Base-by-base conservation (phyloP, 2,888 invertebrate species). In the Oscheius sp. region DNA sequence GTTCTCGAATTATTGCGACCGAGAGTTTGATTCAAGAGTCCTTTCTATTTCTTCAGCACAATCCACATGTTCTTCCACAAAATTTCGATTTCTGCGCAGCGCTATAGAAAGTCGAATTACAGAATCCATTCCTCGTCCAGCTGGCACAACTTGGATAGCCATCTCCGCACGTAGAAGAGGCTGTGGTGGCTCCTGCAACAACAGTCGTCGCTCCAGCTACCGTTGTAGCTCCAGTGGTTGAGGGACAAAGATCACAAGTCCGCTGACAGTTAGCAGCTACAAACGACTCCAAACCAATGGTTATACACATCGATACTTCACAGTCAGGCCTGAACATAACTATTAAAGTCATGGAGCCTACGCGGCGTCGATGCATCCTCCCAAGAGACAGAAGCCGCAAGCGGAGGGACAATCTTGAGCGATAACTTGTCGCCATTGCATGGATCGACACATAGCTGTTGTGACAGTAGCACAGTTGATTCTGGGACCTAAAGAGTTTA, bases 381-480 rank as follows among this genome's bases (percentile, higher is more conserved):
- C 54, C 2, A 22, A 5, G 20, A 50, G 36, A 33, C 63, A 63
- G 51, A 63, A 63, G 14, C 63, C 63, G 20, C 63, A 63, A 17
- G 32, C 47, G 32, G 24, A 32, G 33, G 63, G 63, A 28, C 63
- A 63, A 20, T 63, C 51, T 8, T 26, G 22, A 17, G 63, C 63
- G 17, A 63, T 56, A 17, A 63, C 26, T 28, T 20, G 12, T 56
- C 50, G 51, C 63, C 63, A 63, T 24, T 17, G 20, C 20, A 51
- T n/a, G 26, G 22, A 22, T 8, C 32, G 8, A 17, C 63, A 63
- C 51, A 56, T 56, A 5, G 24, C 20, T 14, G 6, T 17, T n/a
- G 63, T 63, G n/a, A 63, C 50, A 1, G 50, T 63, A 22, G 47
- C 32, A 28, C 63, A 63, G 20, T 63, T 56, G 20, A 63, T 56